Conservation (phyloP, 53 echinoderm and acorn worm genomes). For the Hippasteria phrygiana region DNA sequence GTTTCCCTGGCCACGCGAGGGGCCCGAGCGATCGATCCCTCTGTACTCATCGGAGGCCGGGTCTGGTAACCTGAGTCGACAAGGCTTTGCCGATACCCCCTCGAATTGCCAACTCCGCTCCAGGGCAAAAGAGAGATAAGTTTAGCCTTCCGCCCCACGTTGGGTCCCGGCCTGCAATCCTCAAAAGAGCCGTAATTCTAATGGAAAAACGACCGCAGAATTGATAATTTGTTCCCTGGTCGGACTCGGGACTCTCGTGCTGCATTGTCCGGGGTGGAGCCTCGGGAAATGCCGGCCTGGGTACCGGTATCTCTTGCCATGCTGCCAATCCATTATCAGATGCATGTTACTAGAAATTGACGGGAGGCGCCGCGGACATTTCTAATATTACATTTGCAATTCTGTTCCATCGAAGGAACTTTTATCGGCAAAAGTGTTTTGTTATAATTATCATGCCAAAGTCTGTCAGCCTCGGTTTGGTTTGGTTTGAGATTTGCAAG, state of each 20-base stretch:
- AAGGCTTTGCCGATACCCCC: constrained; percentile 47
- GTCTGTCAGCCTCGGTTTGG: no score
- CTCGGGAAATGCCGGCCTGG: background rate
- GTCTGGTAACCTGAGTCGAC: constrained; percentile 49
- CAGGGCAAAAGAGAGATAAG: constrained; percentile 7
- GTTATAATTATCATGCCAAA: no score
- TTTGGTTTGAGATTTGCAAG: no score
- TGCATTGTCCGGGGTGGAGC: constrained; percentile 15
- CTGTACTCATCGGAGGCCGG: constrained; percentile 11
- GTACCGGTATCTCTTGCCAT: background rate
- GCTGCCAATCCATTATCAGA: constrained; percentile 24
- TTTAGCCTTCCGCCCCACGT: constrained; percentile 1
- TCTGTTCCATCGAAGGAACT: background rate
- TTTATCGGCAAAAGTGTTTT: no score
- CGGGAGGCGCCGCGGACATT: background rate
- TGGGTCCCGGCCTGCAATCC: background rate
- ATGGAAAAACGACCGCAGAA: constrained; percentile 47
- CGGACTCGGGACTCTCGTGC: background rate
- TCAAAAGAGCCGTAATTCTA: constrained; percentile 30
- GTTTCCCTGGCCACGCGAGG: constrained; percentile 46
- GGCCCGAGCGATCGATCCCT: constrained; percentile 44
- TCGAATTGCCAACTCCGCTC: constrained; percentile 50
- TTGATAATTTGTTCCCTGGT: constrained; percentile 13
- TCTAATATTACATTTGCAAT: background rate
- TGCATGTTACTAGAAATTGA: constrained; percentile 11